phyloP scores from a whole-genome alignment of 2,888 invertebrate genomes.

The Hemistola chrysoprasaria region DNA sequence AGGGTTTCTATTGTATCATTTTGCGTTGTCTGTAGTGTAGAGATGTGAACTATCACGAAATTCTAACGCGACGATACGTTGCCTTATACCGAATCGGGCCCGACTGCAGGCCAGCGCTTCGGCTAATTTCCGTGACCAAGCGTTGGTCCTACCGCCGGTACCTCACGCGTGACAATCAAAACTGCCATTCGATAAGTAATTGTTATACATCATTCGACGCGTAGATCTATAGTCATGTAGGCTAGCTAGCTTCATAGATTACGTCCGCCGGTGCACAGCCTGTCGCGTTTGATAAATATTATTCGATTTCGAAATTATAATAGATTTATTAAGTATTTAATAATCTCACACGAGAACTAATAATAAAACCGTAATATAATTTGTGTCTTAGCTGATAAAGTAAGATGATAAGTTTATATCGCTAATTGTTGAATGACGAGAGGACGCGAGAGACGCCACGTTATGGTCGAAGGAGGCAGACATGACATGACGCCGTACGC shows the following conservation, averaged over 20 bases:
- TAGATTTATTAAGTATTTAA: slow-evolving; percentile 77
- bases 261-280: slow-evolving; percentile 75
- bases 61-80: slow-evolving; percentile 59
- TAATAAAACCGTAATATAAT: slow-evolving; percentile 78
- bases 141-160: slow-evolving; percentile 39
- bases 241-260: slow-evolving; percentile 72
- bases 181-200: slow-evolving; percentile 80
- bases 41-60: slow-evolving; percentile 43
- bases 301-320: slow-evolving; percentile 79
- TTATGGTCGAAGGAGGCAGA: neutral
- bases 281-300: slow-evolving; percentile 78
- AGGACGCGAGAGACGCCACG: slow-evolving; percentile 47
- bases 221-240: slow-evolving; percentile 61
- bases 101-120: slow-evolving; percentile 1
- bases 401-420: slow-evolving; percentile 75
- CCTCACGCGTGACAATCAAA: slow-evolving; percentile 63
- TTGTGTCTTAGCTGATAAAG: slow-evolving; percentile 81
- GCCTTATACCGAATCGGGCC: slow-evolving; percentile 52
- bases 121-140: slow-evolving; percentile 16
- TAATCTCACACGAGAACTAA: slow-evolving; percentile 76
- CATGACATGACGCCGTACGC: slow-evolving; percentile 22
- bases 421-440: slow-evolving; percentile 54
- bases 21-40: slow-evolving; percentile 35
- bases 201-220: slow-evolving; percentile 67
- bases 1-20: slow-evolving; percentile 42